Evolutionary conservation across 2,888 invertebrate species (phyloP), one percentile per base, ranked within the genome.

Genomic region (Apamea monoglypha): DNA sequence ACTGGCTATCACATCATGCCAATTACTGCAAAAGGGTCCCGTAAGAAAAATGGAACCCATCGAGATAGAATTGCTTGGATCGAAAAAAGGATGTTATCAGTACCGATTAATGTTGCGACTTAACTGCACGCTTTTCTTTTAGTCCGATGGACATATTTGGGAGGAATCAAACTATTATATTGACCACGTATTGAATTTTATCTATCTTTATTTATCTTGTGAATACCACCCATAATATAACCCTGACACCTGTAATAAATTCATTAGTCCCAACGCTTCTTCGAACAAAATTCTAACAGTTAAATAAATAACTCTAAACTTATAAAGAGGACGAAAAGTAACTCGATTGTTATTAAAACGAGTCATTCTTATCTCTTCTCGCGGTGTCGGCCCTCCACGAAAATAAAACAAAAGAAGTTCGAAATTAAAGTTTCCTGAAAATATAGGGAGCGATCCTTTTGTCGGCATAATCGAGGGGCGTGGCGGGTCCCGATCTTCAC

Each of bases 351-450:
- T 83, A 78, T 81, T 72, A 84, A 84, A 87, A 64, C 72, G 32
- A 53, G 73, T 74, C 63, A 82, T 79, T 87, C 75, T 89, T 83
- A 82, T 87, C 87, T 78, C n/a, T 67, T 32, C 72, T 75, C 59
- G 80, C 47, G 78, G 80, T 79, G 85, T 82, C 71, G 44, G 67
- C 29, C 50, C 53, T 75, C 79, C 75, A 74, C 68, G 74, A 82
- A 87, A 80, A 80, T 87, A 85, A 89, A 92, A 93, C 93, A 94
- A 93, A 92, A 90, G 92, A 90, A 87, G 73, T 82, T 87, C 83
- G n/a, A 90, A 92, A 92, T 93, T 92, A 91, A 93, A 93, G 89
- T 92, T 91, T 89, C 86, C 87, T 86, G 80, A 78, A 90, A 91
- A 91, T 88, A 88, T 88, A 90, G 90, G 76, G 76, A 82, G 86